Evolutionary conservation across 1,140 invertebrate genomes (phyloP).

Genomic region (Bicyclus anynana): DNA sequence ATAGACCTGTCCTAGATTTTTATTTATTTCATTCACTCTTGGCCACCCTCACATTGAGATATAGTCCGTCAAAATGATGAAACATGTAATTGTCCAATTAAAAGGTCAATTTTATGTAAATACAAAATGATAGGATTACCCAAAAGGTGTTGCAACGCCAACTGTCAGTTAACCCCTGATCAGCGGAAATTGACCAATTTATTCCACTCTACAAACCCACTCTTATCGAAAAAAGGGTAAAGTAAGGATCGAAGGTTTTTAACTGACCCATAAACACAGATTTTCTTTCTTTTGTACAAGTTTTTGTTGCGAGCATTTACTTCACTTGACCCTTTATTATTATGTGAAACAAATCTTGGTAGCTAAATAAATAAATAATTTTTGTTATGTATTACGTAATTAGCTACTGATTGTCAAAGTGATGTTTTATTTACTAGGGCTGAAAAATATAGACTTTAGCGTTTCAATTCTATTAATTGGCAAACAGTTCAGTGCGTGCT

Average conservation of each 20-base stretch:
- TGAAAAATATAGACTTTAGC: too few species aligned
- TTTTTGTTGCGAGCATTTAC: too few species aligned
- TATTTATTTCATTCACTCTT: not conserved
- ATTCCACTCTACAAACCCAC: not conserved
- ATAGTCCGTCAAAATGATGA: slow-evolving; percentile 6
- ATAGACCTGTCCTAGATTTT: not conserved
- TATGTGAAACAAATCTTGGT: too few species aligned
- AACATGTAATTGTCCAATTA: slow-evolving; percentile 7
- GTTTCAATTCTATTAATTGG: too few species aligned
- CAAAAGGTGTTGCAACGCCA: slow-evolving; percentile 5
- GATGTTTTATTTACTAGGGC: too few species aligned
- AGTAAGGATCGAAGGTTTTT: not conserved
- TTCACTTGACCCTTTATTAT: too few species aligned
- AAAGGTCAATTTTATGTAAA: slow-evolving; percentile 7
- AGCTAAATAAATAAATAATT: too few species aligned
- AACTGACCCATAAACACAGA: too few species aligned
- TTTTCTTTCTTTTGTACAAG: too few species aligned
- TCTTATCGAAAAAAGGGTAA: not conserved
- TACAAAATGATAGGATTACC: slow-evolving; percentile 7
- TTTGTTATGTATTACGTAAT: too few species aligned
- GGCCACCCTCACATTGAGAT: not conserved
- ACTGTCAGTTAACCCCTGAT: not conserved
- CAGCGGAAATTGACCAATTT: slow-evolving; percentile 4
- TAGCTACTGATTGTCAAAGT: too few species aligned
- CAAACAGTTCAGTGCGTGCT: too few species aligned